Evolutionary conservation across 2,797 vertebrate species (phyloP).

Genomic region (Morus bassanus): DNA sequence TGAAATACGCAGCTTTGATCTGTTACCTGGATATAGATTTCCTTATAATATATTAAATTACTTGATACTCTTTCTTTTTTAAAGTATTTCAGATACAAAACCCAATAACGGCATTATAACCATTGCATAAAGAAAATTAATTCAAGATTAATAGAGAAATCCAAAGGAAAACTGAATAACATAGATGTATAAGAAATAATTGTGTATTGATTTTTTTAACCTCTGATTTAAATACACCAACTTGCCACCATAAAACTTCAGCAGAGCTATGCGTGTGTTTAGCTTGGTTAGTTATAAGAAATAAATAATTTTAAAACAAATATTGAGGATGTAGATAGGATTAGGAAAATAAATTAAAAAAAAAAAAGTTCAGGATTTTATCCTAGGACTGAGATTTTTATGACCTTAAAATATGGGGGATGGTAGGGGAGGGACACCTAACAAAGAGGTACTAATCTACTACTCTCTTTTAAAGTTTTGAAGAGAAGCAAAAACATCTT

Average conservation of each 20-base stretch:
- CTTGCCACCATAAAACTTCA: slow-evolving; percentile 48
- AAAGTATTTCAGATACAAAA: slow-evolving; percentile 48
- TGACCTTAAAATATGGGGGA: fast-evolving
- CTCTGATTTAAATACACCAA: slow-evolving; percentile 65
- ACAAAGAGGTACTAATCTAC: background rate
- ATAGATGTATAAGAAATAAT: slow-evolving; percentile 69
- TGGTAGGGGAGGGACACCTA: background rate
- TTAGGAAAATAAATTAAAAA: background rate
- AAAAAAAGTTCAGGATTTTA: background rate
- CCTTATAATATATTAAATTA: slow-evolving; percentile 50
- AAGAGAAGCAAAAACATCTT: background rate
- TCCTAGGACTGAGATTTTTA: background rate
- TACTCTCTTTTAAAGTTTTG: background rate
- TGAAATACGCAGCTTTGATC: slow-evolving; percentile 62
- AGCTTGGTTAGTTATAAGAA: background rate
- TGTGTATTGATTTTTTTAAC: slow-evolving; percentile 66
- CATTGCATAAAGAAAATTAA: slow-evolving; percentile 67
- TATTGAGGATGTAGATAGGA: background rate
- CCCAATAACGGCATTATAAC: slow-evolving; percentile 58
- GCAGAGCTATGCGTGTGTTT: background rate
- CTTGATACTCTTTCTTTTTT: slow-evolving; percentile 33
- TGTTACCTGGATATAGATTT: slow-evolving; percentile 64
- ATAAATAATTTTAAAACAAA: background rate
- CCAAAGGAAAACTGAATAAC: slow-evolving; percentile 40
- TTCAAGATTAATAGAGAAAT: slow-evolving; percentile 66